Base-by-base conservation (phyloP, 2,888 invertebrate species). In the Acanthosoma haemorrhoidale region DNA sequence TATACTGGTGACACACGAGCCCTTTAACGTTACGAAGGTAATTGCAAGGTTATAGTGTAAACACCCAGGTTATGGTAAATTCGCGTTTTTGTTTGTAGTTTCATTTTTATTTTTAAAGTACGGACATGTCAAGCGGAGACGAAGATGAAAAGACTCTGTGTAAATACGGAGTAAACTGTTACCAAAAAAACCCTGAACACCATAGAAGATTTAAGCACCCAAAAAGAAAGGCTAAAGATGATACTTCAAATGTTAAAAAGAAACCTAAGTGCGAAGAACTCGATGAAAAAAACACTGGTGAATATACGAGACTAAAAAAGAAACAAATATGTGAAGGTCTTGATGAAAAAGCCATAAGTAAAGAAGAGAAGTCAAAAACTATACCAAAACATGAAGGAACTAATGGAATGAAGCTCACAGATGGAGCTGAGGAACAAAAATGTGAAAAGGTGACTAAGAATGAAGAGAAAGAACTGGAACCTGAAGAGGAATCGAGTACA, bases 101-200 rank as follows among this genome's bases (percentile, higher is more conserved):
- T 16, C 18, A 16, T 41, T 41, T 16, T 8, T 51, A 1, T 15
- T 63, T 25, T 36, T n/a, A 32, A 29, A 58, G n/a, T n/a, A n/a
- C n/a, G n/a, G n/a, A 58, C 11, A 67, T 67, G 67, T 43, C 43
- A 3, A 31, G 25, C 16, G 57, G 51, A 31, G 73, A 73, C 34
- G 75, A 79, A 36, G 81, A 80, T 73, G 71, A 79, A 0, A 83
- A 90, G 79, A 81, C 80, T 43, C 79, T 85, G 58, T 94, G 94
- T 79, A 88, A 88, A 81, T 94, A 91, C 78, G 91, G 91, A 66
- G 79, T 78, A 4, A 86, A 87, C 75, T 94, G 94, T 79, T 94
- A 92, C 79, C 92, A 91, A 77, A 90, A 87, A 77, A 94, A 92
- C 82, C 82, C 87, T 0, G 81, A 82, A 0, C 94, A 94, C 81